These are phyloP conservation scores for Hippotragus niger DNA, from an alignment of 2,113 vertebrate species.

Conservation along the genomic window DNA sequence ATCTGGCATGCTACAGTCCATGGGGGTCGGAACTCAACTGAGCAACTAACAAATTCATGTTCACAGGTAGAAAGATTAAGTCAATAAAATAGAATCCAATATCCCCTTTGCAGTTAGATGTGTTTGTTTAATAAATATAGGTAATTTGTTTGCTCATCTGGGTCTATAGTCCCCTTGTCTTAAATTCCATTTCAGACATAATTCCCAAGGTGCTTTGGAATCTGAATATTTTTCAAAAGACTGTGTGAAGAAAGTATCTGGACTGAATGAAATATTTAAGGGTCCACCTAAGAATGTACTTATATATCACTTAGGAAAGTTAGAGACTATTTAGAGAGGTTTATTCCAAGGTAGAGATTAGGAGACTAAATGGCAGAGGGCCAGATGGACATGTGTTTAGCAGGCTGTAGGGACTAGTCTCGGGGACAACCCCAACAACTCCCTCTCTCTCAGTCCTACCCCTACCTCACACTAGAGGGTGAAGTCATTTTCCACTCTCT, in stretches of 20 bases:
- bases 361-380: background rate
- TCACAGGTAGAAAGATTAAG: background rate
- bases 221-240: conserved; percentile 2
- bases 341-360: background rate
- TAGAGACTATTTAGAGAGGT: background rate
- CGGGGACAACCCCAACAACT: accelerated
- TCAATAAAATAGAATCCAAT: background rate
- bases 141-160: background rate
- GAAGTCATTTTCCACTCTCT: background rate
- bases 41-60: background rate
- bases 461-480: background rate
- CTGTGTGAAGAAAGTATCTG: background rate
- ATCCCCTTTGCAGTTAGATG: background rate
- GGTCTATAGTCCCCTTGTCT: background rate
- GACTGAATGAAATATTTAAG: background rate
- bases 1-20: background rate
- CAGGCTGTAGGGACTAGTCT: background rate
- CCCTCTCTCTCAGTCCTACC: no score
- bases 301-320: background rate
- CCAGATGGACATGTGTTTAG: background rate
- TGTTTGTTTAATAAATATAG: background rate
- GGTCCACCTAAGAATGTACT: background rate
- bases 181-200: background rate
- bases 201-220: background rate
- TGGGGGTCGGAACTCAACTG: background rate